Conservation (phyloP, 2,888 invertebrate species). For the Tetheella fluctuosa region DNA sequence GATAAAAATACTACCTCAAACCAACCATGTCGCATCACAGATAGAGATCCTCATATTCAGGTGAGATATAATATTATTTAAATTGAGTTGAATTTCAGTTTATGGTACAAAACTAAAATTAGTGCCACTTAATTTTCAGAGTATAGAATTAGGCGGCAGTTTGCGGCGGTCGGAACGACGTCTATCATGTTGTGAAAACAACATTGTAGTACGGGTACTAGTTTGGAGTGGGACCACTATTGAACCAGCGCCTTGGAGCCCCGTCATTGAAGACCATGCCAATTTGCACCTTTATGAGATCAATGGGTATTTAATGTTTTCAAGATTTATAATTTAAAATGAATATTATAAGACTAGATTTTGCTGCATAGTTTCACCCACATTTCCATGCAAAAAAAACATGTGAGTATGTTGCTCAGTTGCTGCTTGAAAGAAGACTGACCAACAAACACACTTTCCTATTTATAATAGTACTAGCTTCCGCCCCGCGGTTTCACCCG, state of each 20-base stretch:
- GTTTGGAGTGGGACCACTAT: constrained; percentile 95
- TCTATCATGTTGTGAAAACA: constrained; percentile 70
- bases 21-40: constrained; percentile 84
- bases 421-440: too few relatives aligned
- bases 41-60: constrained; percentile 87
- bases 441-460: too few relatives aligned
- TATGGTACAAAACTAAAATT: too few relatives aligned
- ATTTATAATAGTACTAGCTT: too few relatives aligned
- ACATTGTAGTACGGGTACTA: constrained; percentile 77
- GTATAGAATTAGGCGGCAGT: constrained; percentile 77
- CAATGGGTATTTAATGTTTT: constrained; percentile 82
- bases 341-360: not conserved
- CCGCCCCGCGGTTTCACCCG: too few relatives aligned
- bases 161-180: constrained; percentile 71
- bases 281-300: constrained; percentile 93
- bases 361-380: too few relatives aligned
- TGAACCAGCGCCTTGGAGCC: constrained; percentile 97
- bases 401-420: too few relatives aligned
- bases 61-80: constrained; percentile 52
- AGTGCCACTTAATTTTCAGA: too few relatives aligned
- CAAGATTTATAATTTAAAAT: constrained; percentile 9
- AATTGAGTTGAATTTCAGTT: too few relatives aligned
- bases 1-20: constrained; percentile 74
- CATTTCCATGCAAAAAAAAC: too few relatives aligned
- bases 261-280: constrained; percentile 93